Conservation (phyloP, 2,113 vertebrate species). For the Pollachius pollachius region DNA sequence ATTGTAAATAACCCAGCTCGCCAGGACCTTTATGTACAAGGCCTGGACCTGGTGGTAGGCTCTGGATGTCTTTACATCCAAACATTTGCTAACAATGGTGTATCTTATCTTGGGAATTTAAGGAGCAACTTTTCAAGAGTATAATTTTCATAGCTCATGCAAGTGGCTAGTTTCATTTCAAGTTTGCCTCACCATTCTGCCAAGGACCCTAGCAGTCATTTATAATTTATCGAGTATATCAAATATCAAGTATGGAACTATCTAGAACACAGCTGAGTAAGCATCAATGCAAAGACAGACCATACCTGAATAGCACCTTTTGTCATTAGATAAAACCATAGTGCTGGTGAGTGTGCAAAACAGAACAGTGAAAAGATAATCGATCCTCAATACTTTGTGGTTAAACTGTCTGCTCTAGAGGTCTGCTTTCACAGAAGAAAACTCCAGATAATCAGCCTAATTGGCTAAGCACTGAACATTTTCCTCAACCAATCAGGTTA, state of each 20-base stretch:
- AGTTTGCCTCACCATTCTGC: too few relatives aligned
- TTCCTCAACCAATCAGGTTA: slow-evolving; percentile 61
- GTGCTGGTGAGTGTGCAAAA: slow-evolving; percentile 44
- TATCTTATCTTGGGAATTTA: too few relatives aligned
- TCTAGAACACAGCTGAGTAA: background rate
- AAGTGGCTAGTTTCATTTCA: too few relatives aligned
- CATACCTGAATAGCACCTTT: slow-evolving; percentile 70
- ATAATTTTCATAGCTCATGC: too few relatives aligned
- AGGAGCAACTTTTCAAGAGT: too few relatives aligned
- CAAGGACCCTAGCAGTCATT: too few relatives aligned
- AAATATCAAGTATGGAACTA: too few relatives aligned
- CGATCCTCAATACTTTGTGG: slow-evolving; percentile 41
- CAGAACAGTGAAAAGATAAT: slow-evolving; percentile 36
- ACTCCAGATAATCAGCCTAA: slow-evolving; percentile 67
- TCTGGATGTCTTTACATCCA: too few relatives aligned
- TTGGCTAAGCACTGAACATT: slow-evolving; percentile 52
- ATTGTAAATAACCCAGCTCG: background rate
- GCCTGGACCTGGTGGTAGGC: background rate
- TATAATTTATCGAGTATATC: too few relatives aligned
- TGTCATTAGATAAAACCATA: slow-evolving; percentile 75
- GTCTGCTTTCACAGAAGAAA: slow-evolving; percentile 31
- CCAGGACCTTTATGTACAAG: background rate
- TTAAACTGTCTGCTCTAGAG: slow-evolving; percentile 27
- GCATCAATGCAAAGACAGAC: slow-evolving; percentile 11
- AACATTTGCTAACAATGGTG: too few relatives aligned